These are phyloP conservation scores for Seison nebaliae DNA, from an alignment of 1,140 invertebrate genomes.

Conservation along the genomic window DNA sequence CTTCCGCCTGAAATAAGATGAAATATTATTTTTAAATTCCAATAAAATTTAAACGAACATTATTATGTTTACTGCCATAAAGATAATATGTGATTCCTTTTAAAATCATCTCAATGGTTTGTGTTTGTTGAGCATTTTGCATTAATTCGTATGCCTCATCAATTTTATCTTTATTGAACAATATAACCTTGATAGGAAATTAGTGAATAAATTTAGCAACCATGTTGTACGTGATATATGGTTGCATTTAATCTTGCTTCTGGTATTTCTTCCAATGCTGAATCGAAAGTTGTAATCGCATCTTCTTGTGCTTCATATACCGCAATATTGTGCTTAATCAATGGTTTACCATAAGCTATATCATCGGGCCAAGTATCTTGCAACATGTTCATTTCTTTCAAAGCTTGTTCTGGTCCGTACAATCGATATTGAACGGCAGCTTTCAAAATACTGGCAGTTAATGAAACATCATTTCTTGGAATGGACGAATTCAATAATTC, in stretches of 20 bases:
- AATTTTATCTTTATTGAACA: slow-evolving; percentile 39
- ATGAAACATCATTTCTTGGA: slow-evolving; percentile 45
- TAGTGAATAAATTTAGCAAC: slow-evolving; percentile 21
- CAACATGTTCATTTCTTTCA: slow-evolving; percentile 34
- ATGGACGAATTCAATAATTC: slow-evolving; percentile 81
- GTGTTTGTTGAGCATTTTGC: slow-evolving; percentile 64
- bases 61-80: slow-evolving; percentile 62
- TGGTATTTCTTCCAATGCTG: slow-evolving; percentile 69
- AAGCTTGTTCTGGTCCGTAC: slow-evolving; percentile 73
- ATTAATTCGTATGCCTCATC: slow-evolving; percentile 63
- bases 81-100: slow-evolving; percentile 80
- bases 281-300: slow-evolving; percentile 60
- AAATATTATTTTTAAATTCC: slow-evolving; percentile 3
- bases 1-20: slow-evolving; percentile 44
- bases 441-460: slow-evolving; percentile 47
- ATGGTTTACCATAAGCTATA: slow-evolving; percentile 61
- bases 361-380: slow-evolving; percentile 45
- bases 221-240: slow-evolving; percentile 65
- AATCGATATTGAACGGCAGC: slow-evolving; percentile 59
- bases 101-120: slow-evolving; percentile 78
- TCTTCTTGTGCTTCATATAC: slow-evolving; percentile 80
- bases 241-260: slow-evolving; percentile 83
- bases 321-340: slow-evolving; percentile 66
- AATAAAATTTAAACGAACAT: slow-evolving; percentile 35
- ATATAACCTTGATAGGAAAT: not conserved